phyloP scores from a whole-genome alignment of 2,888 invertebrate genomes.

The Sisyra nigra region DNA sequence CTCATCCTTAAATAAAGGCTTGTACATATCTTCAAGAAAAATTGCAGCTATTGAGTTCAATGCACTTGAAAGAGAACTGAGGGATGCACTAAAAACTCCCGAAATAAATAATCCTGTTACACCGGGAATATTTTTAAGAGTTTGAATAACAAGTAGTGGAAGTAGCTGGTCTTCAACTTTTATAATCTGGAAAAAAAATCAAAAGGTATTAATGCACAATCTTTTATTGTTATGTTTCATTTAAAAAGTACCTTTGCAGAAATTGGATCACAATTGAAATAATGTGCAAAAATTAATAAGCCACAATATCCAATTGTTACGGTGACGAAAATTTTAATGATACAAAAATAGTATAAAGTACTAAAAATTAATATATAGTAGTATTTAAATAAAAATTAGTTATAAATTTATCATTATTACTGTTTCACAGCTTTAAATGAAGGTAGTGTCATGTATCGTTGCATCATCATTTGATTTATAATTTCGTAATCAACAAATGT shows the following conservation, averaged over 20 bases:
- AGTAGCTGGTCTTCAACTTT: slow-evolving; percentile 62
- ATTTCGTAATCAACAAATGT: too few relatives aligned
- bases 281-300: slow-evolving; percentile 54
- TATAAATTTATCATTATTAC: slow-evolving; percentile 21
- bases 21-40: slow-evolving; percentile 54
- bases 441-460: too few relatives aligned
- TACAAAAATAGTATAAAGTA: too few relatives aligned
- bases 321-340: slow-evolving; percentile 26
- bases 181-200: slow-evolving; percentile 33
- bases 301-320: slow-evolving; percentile 56
- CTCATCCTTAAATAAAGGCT: slow-evolving; percentile 22
- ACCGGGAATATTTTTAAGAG: slow-evolving; percentile 60
- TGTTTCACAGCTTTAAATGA: slow-evolving; percentile 20
- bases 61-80: slow-evolving; percentile 62
- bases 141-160: slow-evolving; percentile 72
- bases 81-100: slow-evolving; percentile 14
- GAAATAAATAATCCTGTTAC: slow-evolving; percentile 59
- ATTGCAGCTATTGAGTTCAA: slow-evolving; percentile 65
- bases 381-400: neutral
- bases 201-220: too few relatives aligned
- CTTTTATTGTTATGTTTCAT: slow-evolving; percentile 1
- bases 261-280: slow-evolving; percentile 61
- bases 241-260: slow-evolving; percentile 47
- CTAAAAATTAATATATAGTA: neutral
- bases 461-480: too few relatives aligned